Percentiles rank a stretch among this genome's conserved stretches.
phyloP scores from a whole-genome alignment of 2,888 invertebrate species.

The Apamea sordens region DNA sequence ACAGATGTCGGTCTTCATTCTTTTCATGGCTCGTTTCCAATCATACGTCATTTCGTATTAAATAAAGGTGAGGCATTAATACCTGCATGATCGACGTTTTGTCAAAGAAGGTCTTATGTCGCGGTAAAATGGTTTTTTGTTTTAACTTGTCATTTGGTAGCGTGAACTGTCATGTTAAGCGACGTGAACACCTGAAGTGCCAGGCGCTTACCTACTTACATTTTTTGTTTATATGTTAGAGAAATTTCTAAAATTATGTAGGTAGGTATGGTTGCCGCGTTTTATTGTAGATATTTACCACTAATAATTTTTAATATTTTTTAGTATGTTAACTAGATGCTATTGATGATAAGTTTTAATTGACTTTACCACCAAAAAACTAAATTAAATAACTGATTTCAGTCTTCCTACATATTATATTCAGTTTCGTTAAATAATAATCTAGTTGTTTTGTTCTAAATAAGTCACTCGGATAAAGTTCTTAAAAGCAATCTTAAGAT shows the following conservation, averaged over 20 bases:
- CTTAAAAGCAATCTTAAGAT: constrained; percentile 42
- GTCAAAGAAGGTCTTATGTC: background rate
- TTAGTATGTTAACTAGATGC: background rate
- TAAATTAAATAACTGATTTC: background rate
- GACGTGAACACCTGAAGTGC: constrained; percentile 11
- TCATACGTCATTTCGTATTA: constrained; percentile 28
- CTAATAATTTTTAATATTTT: background rate
- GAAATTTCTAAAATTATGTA: background rate
- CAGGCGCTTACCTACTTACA: background rate
- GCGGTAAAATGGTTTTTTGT: constrained; percentile 3
- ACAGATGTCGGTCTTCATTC: constrained; percentile 45
- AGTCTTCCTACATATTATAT: background rate
- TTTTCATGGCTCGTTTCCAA: constrained; percentile 60
- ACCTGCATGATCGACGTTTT: background rate
- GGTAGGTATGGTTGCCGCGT: background rate
- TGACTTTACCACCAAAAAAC: no score
- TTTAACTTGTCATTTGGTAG: constrained; percentile 31
- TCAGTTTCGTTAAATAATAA: constrained; percentile 10
- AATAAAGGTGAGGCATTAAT: constrained; percentile 29
- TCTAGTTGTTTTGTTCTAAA: constrained; percentile 18
- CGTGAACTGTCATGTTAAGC: constrained; percentile 35
- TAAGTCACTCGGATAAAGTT: constrained; percentile 41
- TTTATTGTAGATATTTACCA: no score
- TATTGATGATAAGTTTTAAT: no score
- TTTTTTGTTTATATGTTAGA: background rate